Conservation (phyloP, 2,797 vertebrate species). For the Cyclura pinguis region DNA sequence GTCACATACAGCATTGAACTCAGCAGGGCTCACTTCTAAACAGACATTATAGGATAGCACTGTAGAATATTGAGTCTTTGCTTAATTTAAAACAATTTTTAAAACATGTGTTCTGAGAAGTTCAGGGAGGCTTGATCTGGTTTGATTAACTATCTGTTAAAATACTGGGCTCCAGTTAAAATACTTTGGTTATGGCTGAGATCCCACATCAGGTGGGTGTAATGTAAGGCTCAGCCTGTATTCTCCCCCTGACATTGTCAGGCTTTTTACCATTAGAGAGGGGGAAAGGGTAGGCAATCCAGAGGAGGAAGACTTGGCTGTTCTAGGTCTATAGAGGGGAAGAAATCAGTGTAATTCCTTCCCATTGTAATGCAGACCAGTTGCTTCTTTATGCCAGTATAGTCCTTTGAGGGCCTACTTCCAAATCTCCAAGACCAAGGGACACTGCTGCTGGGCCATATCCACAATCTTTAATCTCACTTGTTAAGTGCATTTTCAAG, state of each 20-base stretch:
- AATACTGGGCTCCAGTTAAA: neutral
- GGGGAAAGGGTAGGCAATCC: too few relatives aligned
- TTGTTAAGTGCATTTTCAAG: neutral
- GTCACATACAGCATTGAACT: neutral
- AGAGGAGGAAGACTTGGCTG: too few relatives aligned
- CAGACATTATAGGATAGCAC: neutral
- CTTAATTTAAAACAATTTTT: neutral
- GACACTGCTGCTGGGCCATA: neutral
- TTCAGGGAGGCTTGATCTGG: neutral
- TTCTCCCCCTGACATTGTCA: too few relatives aligned
- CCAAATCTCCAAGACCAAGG: neutral
- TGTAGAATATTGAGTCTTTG: neutral
- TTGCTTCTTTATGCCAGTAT: neutral
- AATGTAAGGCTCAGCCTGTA: too few relatives aligned
- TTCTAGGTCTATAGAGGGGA: too few relatives aligned
- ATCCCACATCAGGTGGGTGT: too few relatives aligned
- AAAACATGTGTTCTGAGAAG: neutral
- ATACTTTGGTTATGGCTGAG: neutral
- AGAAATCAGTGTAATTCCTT: too few relatives aligned
- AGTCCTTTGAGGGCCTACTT: neutral
- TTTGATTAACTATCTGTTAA: neutral
- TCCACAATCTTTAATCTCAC: neutral
- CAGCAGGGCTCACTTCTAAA: neutral
- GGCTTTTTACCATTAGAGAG: too few relatives aligned
- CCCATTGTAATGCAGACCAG: too few relatives aligned